Percentiles rank a stretch among this genome's conserved stretches.
phyloP scores from a whole-genome alignment of 2,113 vertebrate species.

The Burhinus bistriatus region DNA sequence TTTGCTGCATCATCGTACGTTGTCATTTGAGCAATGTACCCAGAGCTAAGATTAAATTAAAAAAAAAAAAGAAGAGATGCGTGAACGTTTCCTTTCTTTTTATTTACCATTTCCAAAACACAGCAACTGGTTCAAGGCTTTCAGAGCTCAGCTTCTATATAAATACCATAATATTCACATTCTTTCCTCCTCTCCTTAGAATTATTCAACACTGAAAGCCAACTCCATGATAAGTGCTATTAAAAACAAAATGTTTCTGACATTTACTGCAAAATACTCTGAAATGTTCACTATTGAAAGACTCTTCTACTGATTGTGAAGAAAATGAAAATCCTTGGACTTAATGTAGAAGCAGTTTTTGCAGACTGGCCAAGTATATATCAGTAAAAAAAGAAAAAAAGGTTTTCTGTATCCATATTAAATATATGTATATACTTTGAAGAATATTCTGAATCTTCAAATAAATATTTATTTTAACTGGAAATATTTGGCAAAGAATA shows the following conservation, averaged over 20 bases:
- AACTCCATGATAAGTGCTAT: background rate
- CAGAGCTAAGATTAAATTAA: background rate
- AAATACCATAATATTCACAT: background rate
- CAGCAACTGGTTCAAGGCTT: background rate
- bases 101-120: background rate
- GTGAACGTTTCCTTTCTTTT: background rate
- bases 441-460: background rate
- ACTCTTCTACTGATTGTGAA: background rate
- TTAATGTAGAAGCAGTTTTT: background rate
- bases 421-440: background rate
- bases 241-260: background rate
- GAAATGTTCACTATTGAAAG: background rate
- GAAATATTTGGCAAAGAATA: background rate
- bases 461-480: background rate
- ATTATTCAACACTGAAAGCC: background rate
- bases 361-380: accelerated
- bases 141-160: background rate
- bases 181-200: background rate
- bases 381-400: background rate
- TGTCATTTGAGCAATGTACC: background rate
- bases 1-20: background rate
- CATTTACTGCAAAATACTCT: background rate
- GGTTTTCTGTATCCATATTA: background rate
- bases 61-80: background rate
- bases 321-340: background rate